Evolutionary conservation across 2,797 vertebrate genomes (phyloP).

Genomic region (Molothrus aeneus): DNA sequence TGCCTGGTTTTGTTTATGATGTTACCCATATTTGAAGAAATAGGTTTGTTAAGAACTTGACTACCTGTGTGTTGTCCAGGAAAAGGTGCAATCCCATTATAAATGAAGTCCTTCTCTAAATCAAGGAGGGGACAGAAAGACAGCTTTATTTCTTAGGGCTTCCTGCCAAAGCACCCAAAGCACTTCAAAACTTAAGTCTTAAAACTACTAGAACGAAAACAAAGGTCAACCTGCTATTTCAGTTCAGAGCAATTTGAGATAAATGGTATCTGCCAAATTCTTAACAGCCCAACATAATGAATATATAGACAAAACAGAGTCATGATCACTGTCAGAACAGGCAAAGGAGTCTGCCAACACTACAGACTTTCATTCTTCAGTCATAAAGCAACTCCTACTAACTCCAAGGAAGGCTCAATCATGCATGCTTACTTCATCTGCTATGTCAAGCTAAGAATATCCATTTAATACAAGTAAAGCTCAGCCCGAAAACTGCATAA

Average conservation of each 20-base stretch:
- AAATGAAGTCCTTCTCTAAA: not conserved
- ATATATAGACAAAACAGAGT: not conserved
- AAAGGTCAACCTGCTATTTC: constrained; percentile 3
- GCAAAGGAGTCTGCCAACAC: not conserved
- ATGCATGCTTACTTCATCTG: not conserved
- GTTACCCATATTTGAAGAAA: no score
- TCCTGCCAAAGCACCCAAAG: not conserved
- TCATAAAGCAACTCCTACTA: not conserved
- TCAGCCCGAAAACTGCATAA: not conserved
- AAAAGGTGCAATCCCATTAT: not conserved
- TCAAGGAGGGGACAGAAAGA: not conserved
- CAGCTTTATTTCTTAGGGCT: not conserved
- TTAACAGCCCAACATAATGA: not conserved
- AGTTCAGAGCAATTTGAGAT: not conserved
- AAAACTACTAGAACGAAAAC: constrained; percentile 14
- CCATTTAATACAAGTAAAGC: not conserved
- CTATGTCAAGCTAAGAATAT: not conserved
- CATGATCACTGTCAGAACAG: not conserved
- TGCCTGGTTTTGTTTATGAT: not conserved
- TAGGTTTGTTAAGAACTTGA: not conserved
- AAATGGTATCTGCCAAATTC: not conserved
- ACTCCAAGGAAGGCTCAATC: not conserved
- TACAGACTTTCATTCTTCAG: not conserved
- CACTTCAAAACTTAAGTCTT: not conserved
- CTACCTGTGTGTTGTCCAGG: not conserved